These are phyloP conservation scores for Arnoldichthys spilopterus DNA, from an alignment of 2,797 vertebrate genomes.

Conservation along the genomic window DNA sequence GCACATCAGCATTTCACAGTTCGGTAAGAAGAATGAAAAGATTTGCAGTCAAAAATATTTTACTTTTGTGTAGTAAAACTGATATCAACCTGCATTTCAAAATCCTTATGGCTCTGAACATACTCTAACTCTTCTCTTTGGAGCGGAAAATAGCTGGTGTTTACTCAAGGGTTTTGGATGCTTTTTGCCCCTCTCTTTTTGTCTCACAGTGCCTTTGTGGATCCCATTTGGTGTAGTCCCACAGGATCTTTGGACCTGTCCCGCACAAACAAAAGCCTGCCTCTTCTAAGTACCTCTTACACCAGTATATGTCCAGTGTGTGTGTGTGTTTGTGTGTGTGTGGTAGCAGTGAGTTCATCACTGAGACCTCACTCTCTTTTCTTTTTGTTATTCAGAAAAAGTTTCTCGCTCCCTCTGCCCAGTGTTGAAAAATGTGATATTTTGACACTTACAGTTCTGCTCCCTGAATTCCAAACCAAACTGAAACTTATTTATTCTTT, in stretches of 20 bases:
- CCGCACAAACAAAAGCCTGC: conserved; percentile 46
- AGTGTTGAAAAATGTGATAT: conserved; percentile 49
- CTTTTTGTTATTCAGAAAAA: conserved; percentile 53
- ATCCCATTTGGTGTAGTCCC: conserved; percentile 39
- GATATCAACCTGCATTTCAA: not conserved
- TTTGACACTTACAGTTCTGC: conserved; percentile 56
- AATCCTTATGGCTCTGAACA: not conserved
- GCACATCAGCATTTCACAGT: too few species aligned
- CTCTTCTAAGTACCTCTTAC: conserved; percentile 45
- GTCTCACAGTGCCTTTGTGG: conserved; percentile 23
- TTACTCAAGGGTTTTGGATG: not conserved
- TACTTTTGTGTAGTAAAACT: too few species aligned
- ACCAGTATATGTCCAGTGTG: conserved; percentile 22
- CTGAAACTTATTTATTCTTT: conserved; percentile 16
- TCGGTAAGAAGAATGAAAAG: too few species aligned
- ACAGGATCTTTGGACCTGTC: too few species aligned
- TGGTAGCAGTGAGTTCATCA: not conserved
- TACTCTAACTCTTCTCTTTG: conserved; percentile 1
- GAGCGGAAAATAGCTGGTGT: conserved; percentile 11
- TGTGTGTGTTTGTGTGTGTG: not conserved
- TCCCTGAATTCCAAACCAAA: conserved; percentile 52
- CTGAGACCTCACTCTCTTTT: conserved; percentile 34
- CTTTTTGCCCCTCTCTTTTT: not conserved
- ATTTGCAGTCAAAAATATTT: too few species aligned
- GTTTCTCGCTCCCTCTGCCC: conserved; percentile 45